These are phyloP conservation scores for Nasua narica DNA, from an alignment of 2,797 vertebrate genomes.

Conservation along the genomic window DNA sequence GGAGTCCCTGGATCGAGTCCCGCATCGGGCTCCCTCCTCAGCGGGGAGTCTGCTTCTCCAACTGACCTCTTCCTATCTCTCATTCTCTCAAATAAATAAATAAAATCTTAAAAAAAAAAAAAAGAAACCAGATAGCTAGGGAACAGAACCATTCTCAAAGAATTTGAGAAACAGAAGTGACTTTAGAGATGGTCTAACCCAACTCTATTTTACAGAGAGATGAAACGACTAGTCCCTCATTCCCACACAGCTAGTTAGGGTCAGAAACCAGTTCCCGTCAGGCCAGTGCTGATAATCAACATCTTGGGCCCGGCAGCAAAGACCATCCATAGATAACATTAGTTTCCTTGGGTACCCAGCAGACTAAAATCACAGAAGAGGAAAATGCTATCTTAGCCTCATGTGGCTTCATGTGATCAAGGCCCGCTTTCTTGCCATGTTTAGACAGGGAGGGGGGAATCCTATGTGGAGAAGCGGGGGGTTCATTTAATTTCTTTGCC, in stretches of 20 bases:
- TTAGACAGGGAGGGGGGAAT: not conserved
- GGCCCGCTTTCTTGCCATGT: slow-evolving; percentile 5
- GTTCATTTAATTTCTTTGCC: slow-evolving; percentile 32
- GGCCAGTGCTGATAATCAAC: not conserved
- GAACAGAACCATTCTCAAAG: not conserved
- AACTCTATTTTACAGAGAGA: not conserved
- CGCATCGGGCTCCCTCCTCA: too few relatives aligned
- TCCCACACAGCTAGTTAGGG: not conserved
- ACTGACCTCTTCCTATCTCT: too few relatives aligned
- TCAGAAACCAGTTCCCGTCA: slow-evolving; percentile 25
- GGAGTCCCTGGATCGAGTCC: too few relatives aligned
- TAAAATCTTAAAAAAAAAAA: too few relatives aligned
- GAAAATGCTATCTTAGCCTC: not conserved
- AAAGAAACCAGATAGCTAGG: not conserved
- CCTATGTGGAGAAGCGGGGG: not conserved
- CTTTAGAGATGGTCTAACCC: not conserved
- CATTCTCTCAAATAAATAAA: too few relatives aligned
- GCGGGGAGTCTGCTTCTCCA: too few relatives aligned
- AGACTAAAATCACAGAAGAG: not conserved
- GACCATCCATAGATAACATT: not conserved
- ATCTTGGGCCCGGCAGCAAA: not conserved
- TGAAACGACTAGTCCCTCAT: not conserved
- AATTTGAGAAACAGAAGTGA: not conserved
- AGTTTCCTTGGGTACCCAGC: not conserved
- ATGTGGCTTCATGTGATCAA: not conserved